Evolutionary conservation across 2,797 vertebrate genomes (phyloP), one percentile per base, ranked within the genome.

Genomic region (Zonotrichia albicollis): DNA sequence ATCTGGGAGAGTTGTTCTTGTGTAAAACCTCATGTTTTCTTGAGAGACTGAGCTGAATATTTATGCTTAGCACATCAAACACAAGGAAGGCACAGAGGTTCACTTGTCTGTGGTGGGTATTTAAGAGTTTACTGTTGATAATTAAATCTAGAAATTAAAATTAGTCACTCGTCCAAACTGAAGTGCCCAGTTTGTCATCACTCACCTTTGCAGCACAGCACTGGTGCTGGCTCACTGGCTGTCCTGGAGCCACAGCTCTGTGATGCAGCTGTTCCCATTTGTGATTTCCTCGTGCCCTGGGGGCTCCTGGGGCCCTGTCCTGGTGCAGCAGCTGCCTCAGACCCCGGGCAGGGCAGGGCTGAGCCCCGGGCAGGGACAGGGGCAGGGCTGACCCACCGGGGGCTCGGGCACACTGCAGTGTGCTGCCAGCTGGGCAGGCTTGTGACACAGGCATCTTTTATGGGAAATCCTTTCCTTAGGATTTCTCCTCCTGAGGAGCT

Each of bases 1-100:
- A 93, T 93, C 83, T 87, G 88, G 89, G 94, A 90, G 73, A 74
- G 92, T 72, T 91, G 94, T 95, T 95, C 89, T 97, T 89, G 87
- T 95, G 87, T 93, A 96, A 96, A 95, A 96, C 84, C 87, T 92
- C 92, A 36, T 95, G 92, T 96, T 96, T 96, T 94, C 93, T 95
- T 84, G 94, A 94, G 94, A 93, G 90, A 81, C 84, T 55, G 68
- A 90, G 75, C 91, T 95, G 91, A 89, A 93, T 95, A 94, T 94
- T 90, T 96, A 94, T 93, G 86, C 78, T 84, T 32, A 91, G 84
- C 53, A 93, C 91, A 95, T 93, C 95, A 95, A 90, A 91, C 84
- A 90, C 34, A 43, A 62, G 84, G 80, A 76, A 91, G 62, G 65
- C 94, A 25, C 88, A 61, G 90, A 71, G 84, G 55, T 80, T 92